Evolutionary conservation across 2,888 invertebrate genomes (phyloP), one percentile per base, ranked within the genome.

Genomic region (Muscina levida): DNA sequence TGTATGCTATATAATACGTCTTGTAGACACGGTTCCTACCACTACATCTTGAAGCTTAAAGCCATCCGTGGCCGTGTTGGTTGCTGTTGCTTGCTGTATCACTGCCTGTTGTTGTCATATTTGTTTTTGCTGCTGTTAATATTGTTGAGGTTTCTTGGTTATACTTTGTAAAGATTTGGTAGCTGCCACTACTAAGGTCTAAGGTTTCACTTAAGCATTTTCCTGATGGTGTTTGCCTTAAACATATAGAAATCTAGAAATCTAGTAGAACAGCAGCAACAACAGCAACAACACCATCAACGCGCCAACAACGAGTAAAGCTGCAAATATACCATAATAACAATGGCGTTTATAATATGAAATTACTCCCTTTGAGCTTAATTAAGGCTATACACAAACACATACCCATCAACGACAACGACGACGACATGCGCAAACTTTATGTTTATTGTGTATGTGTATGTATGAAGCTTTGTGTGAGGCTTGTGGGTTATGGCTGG

Each of bases 311-410:
- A 51, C 3, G 19, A 48, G 42, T 56, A 31, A n/a, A n/a, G n/a
- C n/a, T n/a, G n/a, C n/a, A n/a, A n/a, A n/a, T n/a, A n/a, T n/a
- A n/a, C n/a, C n/a, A 53, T 53, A 79, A 66, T 66, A 42, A 57
- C 74, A 74, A 79, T 79, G 78, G 78, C 78, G 79, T 72, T 75
- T 76, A 46, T 70, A 70, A 68, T 79, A 71, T 81, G 62, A 72
- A 75, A 81, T 81, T 74, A 81, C 77, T 81, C 81, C 85, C 85
- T 86, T 75, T 82, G 77, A 76, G 87, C 88, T 87, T 87, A 87
- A 87, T 87, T 87, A 87, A 88, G 87, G 86, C 85, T 87, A 87
- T 87, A 78, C 79, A 42, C 71, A 53, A 10, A 17, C 37, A 1
- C 17, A 37, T 74, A 74, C 66, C 65, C 57, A 56, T 5, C 11